Percentiles rank a stretch among this genome's conserved stretches.
These are phyloP conservation scores for Rhincodon typus DNA, from an alignment of 2,797 vertebrate species.

Conservation along the genomic window DNA sequence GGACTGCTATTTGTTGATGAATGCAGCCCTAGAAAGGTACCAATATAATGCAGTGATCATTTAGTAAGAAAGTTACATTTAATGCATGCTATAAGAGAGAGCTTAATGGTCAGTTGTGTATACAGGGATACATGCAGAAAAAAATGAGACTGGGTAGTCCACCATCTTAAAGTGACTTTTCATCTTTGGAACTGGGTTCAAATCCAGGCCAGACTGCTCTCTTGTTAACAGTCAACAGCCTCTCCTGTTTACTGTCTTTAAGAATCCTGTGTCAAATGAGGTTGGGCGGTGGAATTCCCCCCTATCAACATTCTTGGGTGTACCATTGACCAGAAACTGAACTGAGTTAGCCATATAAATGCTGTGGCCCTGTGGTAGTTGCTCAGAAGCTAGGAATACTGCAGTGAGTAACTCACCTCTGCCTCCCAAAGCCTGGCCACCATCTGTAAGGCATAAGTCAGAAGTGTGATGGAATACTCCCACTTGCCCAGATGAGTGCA, in stretches of 20 bases:
- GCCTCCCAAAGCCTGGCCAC: too few relatives aligned
- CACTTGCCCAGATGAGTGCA: too few relatives aligned
- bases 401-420: too few relatives aligned
- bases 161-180: not conserved
- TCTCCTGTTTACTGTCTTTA: not conserved
- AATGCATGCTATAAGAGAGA: not conserved
- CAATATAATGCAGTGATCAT: not conserved
- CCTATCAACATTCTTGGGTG: too few relatives aligned
- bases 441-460: too few relatives aligned
- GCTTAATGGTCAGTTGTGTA: not conserved
- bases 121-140: not conserved
- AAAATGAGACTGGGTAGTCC: not conserved
- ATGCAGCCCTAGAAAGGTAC: not conserved
- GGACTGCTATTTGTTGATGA: not conserved
- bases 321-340: too few relatives aligned
- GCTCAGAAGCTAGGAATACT: too few relatives aligned
- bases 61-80: not conserved
- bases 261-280: not conserved
- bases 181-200: not conserved
- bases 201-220: not conserved
- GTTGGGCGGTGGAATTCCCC: not conserved
- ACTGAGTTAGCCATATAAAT: too few relatives aligned
- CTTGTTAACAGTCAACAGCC: not conserved
- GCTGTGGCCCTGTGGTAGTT: too few relatives aligned
- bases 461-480: too few relatives aligned